Evolutionary conservation across 2,797 vertebrate genomes (phyloP), one percentile per base, ranked within the genome.

Genomic region (Staurois parvus): DNA sequence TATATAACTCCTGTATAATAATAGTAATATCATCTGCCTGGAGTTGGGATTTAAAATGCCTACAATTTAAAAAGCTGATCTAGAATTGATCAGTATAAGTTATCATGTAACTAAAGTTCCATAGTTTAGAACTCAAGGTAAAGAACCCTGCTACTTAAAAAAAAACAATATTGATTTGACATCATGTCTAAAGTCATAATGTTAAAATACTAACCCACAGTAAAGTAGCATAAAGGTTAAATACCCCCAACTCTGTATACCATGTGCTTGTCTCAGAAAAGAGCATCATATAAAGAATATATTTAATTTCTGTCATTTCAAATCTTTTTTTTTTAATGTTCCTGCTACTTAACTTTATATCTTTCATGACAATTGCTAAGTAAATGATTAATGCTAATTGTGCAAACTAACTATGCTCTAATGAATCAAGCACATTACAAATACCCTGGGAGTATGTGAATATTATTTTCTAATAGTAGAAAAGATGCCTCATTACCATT

Each of bases 331-430:
- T 67, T 83, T 28, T 74, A 62, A 79, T 59, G 64, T 83, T 69
- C 67, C 3, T 69, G 76, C 68, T 83, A 83, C 80, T 85, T 74
- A 66, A 74, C 84, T 83, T 77, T 72, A 66, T 69, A 86, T 82
- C 69, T 83, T 83, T 84, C 62, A 56, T 79, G 81, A 87, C 85
- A 87, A 79, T 79, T 87, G 70, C 70, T 79, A 87, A 87, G 81
- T 87, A 83, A 87, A 84, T 87, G 85, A 87, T 87, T 84, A 83
- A 87, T 87, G 80, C 76, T 87, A 83, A 87, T 83, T 87, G 80
- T 74, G 34, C 52, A 52, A 72, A 48, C 75, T 76, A 74, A 87
- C 45, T 42, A 30, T 79, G 75, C 75, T 83, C 85, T 83, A 87
- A 87, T 83, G 85, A 87, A 87, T 84, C 76, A 87, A 69, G 64